These are phyloP conservation scores for Porites divaricata DNA, from an alignment of 92 coral and sea anemone species.

Conservation along the genomic window DNA sequence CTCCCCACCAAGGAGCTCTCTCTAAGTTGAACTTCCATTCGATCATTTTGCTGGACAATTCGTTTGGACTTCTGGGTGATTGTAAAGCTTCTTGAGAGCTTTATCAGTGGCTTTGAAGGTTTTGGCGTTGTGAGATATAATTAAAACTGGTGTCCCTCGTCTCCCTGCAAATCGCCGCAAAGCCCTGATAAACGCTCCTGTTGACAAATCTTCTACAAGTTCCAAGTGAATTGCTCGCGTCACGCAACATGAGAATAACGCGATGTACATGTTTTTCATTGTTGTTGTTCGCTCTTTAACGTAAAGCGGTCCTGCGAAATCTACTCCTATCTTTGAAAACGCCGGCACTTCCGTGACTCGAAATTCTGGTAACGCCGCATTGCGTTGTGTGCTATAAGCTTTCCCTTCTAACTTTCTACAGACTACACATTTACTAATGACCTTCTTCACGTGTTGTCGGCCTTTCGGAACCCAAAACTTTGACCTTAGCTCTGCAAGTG, in stretches of 20 bases:
- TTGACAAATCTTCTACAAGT: slow-evolving; percentile 22
- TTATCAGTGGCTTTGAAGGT: slow-evolving; percentile 40
- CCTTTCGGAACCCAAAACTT: slow-evolving; percentile 66
- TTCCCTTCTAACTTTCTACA: slow-evolving; percentile 31
- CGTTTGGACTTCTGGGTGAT: slow-evolving; percentile 29
- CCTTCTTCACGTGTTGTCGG: slow-evolving; percentile 41
- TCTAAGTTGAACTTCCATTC: slow-evolving; percentile 50
- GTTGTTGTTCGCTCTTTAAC: slow-evolving; percentile 20
- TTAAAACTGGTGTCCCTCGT: slow-evolving; percentile 43
- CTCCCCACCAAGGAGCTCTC: slow-evolving; percentile 62
- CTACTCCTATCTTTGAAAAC: slow-evolving; percentile 46
- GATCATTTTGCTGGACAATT: slow-evolving; percentile 7
- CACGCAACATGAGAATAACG: slow-evolving; percentile 38
- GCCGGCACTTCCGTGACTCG: slow-evolving; percentile 27
- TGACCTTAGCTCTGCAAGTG: slow-evolving; percentile 47
- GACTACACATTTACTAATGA: slow-evolving; percentile 28
- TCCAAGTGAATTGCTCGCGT: slow-evolving; percentile 51
- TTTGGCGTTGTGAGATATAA: slow-evolving; percentile 44
- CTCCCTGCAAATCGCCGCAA: slow-evolving; percentile 31
- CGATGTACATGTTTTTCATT: slow-evolving; percentile 27
- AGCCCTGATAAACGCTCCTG: slow-evolving; percentile 24
- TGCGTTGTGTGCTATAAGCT: slow-evolving; percentile 21
- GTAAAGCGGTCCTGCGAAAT: slow-evolving; percentile 58
- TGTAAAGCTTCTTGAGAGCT: slow-evolving; percentile 13
- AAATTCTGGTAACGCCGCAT: slow-evolving; percentile 43